These are phyloP conservation scores for Boleophthalmus pectinirostris DNA, from an alignment of 2,113 vertebrate species.

Conservation along the genomic window DNA sequence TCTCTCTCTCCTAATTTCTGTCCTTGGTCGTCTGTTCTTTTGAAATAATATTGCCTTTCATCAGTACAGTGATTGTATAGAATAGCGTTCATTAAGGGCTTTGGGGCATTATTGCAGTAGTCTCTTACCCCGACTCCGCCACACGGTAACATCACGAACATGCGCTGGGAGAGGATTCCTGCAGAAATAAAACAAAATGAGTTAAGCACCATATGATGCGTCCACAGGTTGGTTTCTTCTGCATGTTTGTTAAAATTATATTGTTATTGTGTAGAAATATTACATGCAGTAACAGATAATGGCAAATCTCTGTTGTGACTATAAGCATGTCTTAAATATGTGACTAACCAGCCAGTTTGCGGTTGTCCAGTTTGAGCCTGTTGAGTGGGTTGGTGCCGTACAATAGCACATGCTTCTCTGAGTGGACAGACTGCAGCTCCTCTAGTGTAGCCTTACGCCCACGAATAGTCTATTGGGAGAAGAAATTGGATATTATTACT, in stretches of 20 bases:
- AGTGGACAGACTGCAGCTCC: slow-evolving; percentile 88
- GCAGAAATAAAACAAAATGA: slow-evolving; percentile 12
- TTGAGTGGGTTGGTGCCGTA: slow-evolving; percentile 92
- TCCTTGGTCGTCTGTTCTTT: slow-evolving; percentile 25
- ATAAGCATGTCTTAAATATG: background rate
- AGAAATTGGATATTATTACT: background rate
- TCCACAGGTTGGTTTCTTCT: background rate
- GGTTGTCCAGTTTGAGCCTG: slow-evolving; percentile 94
- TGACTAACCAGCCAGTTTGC: slow-evolving; percentile 85
- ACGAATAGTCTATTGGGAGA: slow-evolving; percentile 79
- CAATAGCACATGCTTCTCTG: slow-evolving; percentile 82
- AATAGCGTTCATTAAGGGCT: slow-evolving; percentile 17
- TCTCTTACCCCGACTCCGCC: slow-evolving; percentile 87
- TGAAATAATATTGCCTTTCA: slow-evolving; percentile 45
- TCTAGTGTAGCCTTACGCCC: slow-evolving; percentile 88
- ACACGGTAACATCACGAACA: slow-evolving; percentile 94
- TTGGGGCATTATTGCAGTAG: slow-evolving; percentile 13
- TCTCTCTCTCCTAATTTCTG: slow-evolving; percentile 30
- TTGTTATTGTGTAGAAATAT: background rate
- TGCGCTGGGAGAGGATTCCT: slow-evolving; percentile 83
- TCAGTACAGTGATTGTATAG: slow-evolving; percentile 7
- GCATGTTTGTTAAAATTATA: background rate
- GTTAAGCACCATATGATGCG: background rate
- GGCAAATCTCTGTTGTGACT: background rate
- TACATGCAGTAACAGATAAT: background rate